Evolutionary conservation across 2,113 vertebrate species (phyloP), one percentile per base, ranked within the genome.

Genomic region (Vulpes lagopus): DNA sequence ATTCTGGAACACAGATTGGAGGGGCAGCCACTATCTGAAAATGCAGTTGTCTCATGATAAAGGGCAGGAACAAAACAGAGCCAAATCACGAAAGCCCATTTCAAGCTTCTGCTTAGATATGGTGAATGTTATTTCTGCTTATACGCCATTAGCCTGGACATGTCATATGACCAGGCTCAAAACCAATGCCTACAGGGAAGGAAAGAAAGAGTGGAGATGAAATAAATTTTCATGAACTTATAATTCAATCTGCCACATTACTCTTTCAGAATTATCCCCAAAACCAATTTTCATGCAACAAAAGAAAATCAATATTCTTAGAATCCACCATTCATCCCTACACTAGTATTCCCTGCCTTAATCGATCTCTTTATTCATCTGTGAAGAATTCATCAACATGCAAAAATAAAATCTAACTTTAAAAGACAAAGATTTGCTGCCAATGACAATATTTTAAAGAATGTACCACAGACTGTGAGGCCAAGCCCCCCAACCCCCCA

Each of bases 331-430:
- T 81, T 79, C 11, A 62, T 86, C 23, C 9, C 15, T 76, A 73
- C 88, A 60, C 10, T 27, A 64, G 27, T 51, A 65, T 71, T 64
- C 8, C 15, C 22, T 19, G 11, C 11, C 25, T n/a, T 82, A 65
- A 5, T 38, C 5, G 7, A n/a, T 91, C 10, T 65, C 25, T 84
- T 92, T 12, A 32, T 55, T 23, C 22, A 73, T 35, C 38, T 64
- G 5, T 23, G 38, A 95, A 86, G 38, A 76, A 38, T 49, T 78
- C 55, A 86, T 91, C 32, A 86, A 67, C 3, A 67, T 67, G 14
- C 27, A 95, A 78, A 97, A 78, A 32, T 82, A 91, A 97, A 94
- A 79, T 8, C 0, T 16, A 81, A 89, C 43, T n/a, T 88, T 74
- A 64, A 59, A 71, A 94, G 30, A 69, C 27, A 22, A 15, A 65